Evolutionary conservation across 2,888 invertebrate genomes (phyloP).

Genomic region (Embidobia sp.): DNA sequence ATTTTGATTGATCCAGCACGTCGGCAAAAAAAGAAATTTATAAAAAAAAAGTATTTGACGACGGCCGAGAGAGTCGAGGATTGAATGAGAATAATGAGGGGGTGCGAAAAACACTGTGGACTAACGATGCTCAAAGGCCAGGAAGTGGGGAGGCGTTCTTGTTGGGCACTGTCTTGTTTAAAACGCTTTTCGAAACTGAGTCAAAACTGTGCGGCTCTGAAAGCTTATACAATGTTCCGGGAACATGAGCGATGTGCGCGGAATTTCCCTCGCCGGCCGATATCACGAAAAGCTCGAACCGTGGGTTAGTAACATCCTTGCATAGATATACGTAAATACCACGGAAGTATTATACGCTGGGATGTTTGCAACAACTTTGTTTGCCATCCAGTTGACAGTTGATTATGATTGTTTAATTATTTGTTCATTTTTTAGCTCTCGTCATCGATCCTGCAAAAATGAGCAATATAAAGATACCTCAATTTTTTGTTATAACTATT

Average conservation of each 20-base stretch:
- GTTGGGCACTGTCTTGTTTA: slow-evolving; percentile 41
- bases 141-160: slow-evolving; percentile 16
- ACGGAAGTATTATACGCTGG: no score
- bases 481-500: no score
- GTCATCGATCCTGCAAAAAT: no score
- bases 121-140: slow-evolving; percentile 36
- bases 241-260: slow-evolving; percentile 40
- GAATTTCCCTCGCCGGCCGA: slow-evolving; percentile 47
- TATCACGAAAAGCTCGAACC: slow-evolving; percentile 39
- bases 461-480: no score
- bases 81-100: no score
- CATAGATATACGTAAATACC: slow-evolving; percentile 46
- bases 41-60: no score
- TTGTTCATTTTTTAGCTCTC: no score
- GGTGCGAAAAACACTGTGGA: no score
- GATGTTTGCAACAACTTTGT: slow-evolving; percentile 32
- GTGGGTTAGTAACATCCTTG: slow-evolving; percentile 52
- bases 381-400: slow-evolving; percentile 23
- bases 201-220: slow-evolving; percentile 34
- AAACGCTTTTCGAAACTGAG: slow-evolving; percentile 53
- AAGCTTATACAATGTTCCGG: slow-evolving; percentile 45
- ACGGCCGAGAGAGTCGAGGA: no score
- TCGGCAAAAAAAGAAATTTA: no score
- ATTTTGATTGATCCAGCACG: no score
- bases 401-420: slow-evolving; percentile 20